Conservation (phyloP, 1,140 invertebrate genomes). For the Dufourea novaeangliae region DNA sequence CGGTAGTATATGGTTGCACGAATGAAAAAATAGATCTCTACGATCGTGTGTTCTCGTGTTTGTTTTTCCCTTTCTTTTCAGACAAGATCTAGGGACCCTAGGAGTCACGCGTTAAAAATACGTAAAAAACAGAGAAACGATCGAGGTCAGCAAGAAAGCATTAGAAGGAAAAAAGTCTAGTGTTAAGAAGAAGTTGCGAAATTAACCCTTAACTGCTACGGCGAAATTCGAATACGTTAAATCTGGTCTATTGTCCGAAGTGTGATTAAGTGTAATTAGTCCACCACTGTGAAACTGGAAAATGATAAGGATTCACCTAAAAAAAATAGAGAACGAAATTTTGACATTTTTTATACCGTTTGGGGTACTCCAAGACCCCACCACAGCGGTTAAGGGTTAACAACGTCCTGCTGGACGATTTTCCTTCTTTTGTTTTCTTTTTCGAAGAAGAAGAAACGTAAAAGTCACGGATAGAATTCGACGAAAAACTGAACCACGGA, state of each 20-base stretch:
- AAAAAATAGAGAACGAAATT: too few species aligned
- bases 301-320: too few species aligned
- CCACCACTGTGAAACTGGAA: too few species aligned
- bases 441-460: neutral
- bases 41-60: neutral
- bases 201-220: too few species aligned
- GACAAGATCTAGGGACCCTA: neutral
- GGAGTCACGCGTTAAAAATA: neutral
- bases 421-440: neutral
- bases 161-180: conserved; percentile 34
- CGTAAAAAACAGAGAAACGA: conserved; percentile 5
- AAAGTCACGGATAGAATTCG: neutral
- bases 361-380: too few species aligned
- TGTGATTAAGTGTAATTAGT: too few species aligned
- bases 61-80: neutral
- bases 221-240: too few species aligned
- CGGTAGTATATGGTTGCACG: neutral
- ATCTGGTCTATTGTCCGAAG: too few species aligned
- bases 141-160: neutral
- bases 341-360: too few species aligned
- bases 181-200: conserved; percentile 2
- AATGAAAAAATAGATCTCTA: conserved; percentile 30
- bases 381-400: too few species aligned
- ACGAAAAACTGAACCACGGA: neutral
- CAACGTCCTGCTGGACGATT: neutral